These are phyloP conservation scores for Pitta sordida DNA, from an alignment of 2,113 vertebrate genomes.

Conservation along the genomic window DNA sequence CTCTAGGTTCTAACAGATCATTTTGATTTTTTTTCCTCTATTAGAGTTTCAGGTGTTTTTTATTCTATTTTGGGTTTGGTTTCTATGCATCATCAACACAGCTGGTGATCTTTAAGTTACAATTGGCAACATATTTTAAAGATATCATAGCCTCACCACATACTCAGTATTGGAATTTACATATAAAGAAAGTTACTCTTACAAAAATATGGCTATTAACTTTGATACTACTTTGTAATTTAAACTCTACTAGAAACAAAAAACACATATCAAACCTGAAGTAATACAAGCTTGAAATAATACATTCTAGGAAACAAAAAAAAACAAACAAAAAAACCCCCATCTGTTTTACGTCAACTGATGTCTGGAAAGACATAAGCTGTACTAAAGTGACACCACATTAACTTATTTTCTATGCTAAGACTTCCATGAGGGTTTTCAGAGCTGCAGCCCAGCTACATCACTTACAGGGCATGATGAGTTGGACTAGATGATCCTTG, in stretches of 20 bases:
- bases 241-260: background rate
- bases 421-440: background rate
- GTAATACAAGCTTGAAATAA: no score
- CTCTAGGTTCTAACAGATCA: fast-evolving
- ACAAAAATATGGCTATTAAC: background rate
- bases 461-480: background rate
- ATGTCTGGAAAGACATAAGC: background rate
- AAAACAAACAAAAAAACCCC: background rate
- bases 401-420: background rate
- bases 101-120: background rate
- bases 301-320: background rate
- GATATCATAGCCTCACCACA: fast-evolving
- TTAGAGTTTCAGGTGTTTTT: fast-evolving
- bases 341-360: background rate
- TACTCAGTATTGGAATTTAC: background rate
- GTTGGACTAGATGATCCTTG: no score
- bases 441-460: background rate
- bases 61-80: background rate
- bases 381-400: background rate
- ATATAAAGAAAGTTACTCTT: background rate
- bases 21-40: background rate
- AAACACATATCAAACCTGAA: background rate
- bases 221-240: background rate
- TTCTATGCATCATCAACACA: background rate
- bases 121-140: background rate